Conservation (phyloP, 1,140 invertebrate species). For the Mamestra configurata region DNA sequence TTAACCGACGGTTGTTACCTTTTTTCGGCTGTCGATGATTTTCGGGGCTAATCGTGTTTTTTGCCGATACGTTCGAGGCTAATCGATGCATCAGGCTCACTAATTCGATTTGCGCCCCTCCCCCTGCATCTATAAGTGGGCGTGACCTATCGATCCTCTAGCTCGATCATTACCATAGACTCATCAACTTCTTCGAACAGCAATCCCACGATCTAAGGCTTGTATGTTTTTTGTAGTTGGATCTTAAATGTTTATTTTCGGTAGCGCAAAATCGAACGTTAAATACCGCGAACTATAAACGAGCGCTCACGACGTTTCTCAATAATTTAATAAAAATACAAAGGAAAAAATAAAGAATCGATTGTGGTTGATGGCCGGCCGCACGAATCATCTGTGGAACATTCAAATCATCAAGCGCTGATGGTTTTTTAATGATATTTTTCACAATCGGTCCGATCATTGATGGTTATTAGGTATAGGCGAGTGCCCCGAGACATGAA, state of each 20-base stretch:
- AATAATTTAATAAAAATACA: constrained; percentile 82
- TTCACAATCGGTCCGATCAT: constrained; percentile 86
- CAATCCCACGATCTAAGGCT: constrained; percentile 1
- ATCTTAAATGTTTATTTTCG: constrained; percentile 10
- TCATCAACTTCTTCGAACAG: constrained; percentile 54
- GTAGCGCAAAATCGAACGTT: constrained; percentile 55
- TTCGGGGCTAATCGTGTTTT: constrained; percentile 85
- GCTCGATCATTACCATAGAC: constrained; percentile 67
- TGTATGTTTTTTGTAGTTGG: background rate
- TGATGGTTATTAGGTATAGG: constrained; percentile 85
- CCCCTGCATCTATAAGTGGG: constrained; percentile 78
- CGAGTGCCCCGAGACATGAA: constrained; percentile 77
- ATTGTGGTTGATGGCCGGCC: constrained; percentile 81
- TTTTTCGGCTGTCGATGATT: constrained; percentile 83
- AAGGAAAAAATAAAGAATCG: constrained; percentile 80
- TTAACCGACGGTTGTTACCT: constrained; percentile 81
- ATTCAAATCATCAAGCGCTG: constrained; percentile 84
- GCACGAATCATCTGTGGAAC: constrained; percentile 70
- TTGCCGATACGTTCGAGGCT: constrained; percentile 77
- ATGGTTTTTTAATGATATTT: constrained; percentile 88
- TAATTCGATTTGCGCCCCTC: constrained; percentile 85
- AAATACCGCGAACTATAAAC: constrained; percentile 56
- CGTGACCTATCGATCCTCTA: constrained; percentile 80
- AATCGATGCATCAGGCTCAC: constrained; percentile 82
- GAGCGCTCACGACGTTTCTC: constrained; percentile 61